phyloP scores from a whole-genome alignment of 2,888 invertebrate species.

The Imbricaverruca yamaguchii region DNA sequence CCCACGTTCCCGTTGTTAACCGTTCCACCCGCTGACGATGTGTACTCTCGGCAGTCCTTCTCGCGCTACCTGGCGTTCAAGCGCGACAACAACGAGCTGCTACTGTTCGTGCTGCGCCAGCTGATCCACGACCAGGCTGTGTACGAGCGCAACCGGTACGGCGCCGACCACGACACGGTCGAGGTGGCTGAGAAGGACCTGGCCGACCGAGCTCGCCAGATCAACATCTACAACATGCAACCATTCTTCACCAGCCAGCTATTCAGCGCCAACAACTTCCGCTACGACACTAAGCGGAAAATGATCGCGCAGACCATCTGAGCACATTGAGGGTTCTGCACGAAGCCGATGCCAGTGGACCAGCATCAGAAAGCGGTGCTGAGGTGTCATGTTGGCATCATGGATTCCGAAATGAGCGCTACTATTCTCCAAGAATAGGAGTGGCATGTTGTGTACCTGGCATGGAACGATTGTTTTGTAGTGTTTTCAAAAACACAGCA shows the following conservation, averaged over 20 bases:
- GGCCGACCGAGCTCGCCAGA: constrained; percentile 78
- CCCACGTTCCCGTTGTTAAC: constrained; percentile 18
- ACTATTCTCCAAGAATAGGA: too few species aligned
- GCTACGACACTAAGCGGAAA: constrained; percentile 73
- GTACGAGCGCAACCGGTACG: constrained; percentile 51
- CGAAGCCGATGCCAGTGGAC: too few species aligned
- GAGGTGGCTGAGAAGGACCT: constrained; percentile 80
- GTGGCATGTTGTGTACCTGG: too few species aligned
- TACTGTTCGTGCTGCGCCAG: constrained; percentile 90
- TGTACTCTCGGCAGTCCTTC: constrained; percentile 63
- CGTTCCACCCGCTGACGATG: neutral
- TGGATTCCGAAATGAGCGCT: too few species aligned
- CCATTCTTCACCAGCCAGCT: constrained; percentile 86
- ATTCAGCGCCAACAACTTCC: constrained; percentile 80
- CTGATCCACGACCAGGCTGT: constrained; percentile 83
- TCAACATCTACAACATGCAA: constrained; percentile 79
- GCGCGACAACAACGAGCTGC: constrained; percentile 89
- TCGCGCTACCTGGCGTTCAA: constrained; percentile 86
- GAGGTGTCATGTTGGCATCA: too few species aligned
- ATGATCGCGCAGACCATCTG: constrained; percentile 66
- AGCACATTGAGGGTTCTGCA: neutral
- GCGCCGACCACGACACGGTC: constrained; percentile 56
- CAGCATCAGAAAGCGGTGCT: too few species aligned
- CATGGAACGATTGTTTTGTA: too few species aligned
- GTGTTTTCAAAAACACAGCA: too few species aligned